Base-by-base conservation (phyloP, 2,797 vertebrate species). In the Synaphobranchus kaupii region DNA sequence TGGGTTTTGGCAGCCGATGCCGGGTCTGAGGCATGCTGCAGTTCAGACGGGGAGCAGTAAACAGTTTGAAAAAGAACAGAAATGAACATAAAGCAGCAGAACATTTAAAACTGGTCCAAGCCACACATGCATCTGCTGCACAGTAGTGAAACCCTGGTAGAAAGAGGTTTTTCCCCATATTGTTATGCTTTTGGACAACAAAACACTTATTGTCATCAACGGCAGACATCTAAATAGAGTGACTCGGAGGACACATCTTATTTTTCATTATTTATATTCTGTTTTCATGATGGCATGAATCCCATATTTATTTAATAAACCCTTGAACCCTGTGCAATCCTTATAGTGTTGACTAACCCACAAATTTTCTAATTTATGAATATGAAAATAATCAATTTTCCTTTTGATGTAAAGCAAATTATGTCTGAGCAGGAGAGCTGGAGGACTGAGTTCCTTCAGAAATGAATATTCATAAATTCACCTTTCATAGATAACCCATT, bases 1-100 rank as follows among this genome's bases (percentile, higher is more conserved):
- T 60, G 63, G 80, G 88, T 34, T 88, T 86, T 84, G 88, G 88
- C 85, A 76, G 81, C 13, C 80, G n/a, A 50, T 58, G 7, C 85
- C 50, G 85, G 15, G 83, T 25, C 34, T 73, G 60, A 84, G 84
- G 85, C 6, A 5, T 54, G 50, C 76, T 73, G 58, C 78, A 60
- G 84, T 60, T 58, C 58, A 56, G 25, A 66, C 58, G 12, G 34
- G 60, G 84, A 85, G 87, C 48, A 83, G 80, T 86, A 34, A 84
- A 84, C 85, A 86, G 85, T 76, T 58, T 71, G 66, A 84, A 86
- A 76, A 31, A 28, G 80, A 50, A 68, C 63, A 48, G 50, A 84
- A 88, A 48, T 39, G 58, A 83, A 48, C 13, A 82, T 44, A 76
- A 58, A 86, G 34, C 48, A 85, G 28, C 15, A 60, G 15, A 85